A percentile compares a stretch with the other conserved stretches of the same genome.
Conservation (phyloP, 2,113 vertebrate genomes). For the Antechinus stuartii region DNA sequence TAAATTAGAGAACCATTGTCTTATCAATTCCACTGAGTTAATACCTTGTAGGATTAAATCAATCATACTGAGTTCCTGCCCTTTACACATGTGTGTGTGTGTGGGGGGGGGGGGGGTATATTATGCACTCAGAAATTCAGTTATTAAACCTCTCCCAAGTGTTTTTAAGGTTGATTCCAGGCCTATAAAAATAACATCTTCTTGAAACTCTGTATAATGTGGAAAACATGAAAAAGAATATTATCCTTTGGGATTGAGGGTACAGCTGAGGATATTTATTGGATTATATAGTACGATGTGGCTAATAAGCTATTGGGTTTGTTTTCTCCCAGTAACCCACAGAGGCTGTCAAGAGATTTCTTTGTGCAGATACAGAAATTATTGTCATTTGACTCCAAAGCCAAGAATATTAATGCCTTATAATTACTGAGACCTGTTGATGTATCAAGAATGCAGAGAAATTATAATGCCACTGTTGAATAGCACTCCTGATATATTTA, state of each 20-base stretch:
- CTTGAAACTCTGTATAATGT: not conserved
- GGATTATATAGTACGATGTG: not conserved
- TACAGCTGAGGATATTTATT: not conserved
- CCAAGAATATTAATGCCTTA: not conserved
- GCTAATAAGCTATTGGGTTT: not conserved
- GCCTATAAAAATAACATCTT: not conserved
- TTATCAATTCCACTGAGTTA: too few species aligned
- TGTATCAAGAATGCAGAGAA: not conserved
- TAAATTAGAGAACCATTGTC: too few species aligned
- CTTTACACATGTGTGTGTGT: too few species aligned
- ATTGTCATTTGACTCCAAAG: not conserved
- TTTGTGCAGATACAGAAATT: conserved; percentile 25
- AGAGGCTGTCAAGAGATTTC: not conserved
- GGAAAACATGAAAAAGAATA: not conserved
- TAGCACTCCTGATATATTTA: not conserved
- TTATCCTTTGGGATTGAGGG: not conserved
- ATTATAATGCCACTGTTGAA: not conserved
- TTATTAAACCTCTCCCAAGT: not conserved
- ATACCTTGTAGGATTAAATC: too few species aligned
- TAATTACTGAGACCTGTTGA: not conserved
- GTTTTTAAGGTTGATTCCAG: not conserved
- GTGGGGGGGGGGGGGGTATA: too few species aligned
- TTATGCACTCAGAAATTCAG: not conserved
- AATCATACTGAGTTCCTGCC: too few species aligned
- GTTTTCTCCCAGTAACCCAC: conserved; percentile 15